Evolutionary conservation across 2,113 vertebrate species (phyloP).

Genomic region (Emydocephalus ijimae): DNA sequence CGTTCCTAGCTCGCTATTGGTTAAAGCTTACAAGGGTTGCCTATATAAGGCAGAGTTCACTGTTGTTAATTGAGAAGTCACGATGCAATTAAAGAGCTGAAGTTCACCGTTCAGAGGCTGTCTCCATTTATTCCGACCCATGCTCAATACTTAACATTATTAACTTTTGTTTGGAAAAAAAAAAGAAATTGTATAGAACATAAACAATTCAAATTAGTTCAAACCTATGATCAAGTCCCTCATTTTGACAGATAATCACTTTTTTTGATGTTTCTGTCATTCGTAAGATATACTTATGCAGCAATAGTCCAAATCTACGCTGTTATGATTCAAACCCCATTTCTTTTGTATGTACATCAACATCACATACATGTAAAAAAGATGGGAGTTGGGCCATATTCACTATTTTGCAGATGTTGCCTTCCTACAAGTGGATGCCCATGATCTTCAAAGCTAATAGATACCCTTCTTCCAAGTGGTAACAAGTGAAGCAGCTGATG

Average conservation of each 20-base stretch:
- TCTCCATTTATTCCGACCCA: too few species aligned
- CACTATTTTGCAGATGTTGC: background rate
- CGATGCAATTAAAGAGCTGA: too few species aligned
- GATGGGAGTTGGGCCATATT: background rate
- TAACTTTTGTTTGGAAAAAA: background rate
- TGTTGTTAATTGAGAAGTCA: too few species aligned
- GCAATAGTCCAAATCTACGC: background rate
- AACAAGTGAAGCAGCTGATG: background rate
- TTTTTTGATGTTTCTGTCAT: background rate
- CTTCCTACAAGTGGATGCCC: background rate
- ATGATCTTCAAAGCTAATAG: background rate
- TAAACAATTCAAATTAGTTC: background rate
- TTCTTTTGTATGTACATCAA: background rate
- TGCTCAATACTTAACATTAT: too few species aligned
- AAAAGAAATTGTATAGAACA: background rate
- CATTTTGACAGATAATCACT: background rate
- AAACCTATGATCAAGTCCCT: background rate
- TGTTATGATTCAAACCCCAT: background rate
- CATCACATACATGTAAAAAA: background rate
- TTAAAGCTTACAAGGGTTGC: too few species aligned
- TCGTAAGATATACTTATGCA: background rate
- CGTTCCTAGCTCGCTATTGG: too few species aligned
- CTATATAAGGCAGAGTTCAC: too few species aligned
- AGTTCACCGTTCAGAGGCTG: too few species aligned
- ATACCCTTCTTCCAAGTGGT: background rate